Percentiles rank a stretch among this genome's conserved stretches.
phyloP scores from a whole-genome alignment of 2,888 invertebrate genomes.

The Pinctada fucata region DNA sequence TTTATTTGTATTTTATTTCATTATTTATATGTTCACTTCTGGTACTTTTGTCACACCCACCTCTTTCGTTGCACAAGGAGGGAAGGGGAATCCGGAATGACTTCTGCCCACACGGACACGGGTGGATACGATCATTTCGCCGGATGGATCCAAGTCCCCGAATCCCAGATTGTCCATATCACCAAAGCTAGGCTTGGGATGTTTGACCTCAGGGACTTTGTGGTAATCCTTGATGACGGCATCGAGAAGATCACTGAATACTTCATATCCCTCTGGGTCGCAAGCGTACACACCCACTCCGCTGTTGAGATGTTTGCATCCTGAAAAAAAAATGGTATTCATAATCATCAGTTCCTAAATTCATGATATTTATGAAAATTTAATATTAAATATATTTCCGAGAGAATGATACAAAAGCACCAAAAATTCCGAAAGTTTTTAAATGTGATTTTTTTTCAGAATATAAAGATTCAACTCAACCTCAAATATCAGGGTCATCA shows the following conservation, averaged over 20 bases:
- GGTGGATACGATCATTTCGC: constrained; percentile 84
- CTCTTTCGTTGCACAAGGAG: constrained; percentile 86
- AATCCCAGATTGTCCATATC: constrained; percentile 87
- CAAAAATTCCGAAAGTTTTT: neutral
- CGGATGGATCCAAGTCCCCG: constrained; percentile 88
- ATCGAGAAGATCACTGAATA: constrained; percentile 95
- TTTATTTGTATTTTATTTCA: neutral
- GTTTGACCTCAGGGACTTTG: constrained; percentile 48
- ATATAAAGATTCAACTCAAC: no score
- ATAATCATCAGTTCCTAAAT: neutral
- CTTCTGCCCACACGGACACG: constrained; percentile 71
- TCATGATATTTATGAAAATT: neutral
- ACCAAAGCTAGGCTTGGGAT: constrained; percentile 78
- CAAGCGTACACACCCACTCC: constrained; percentile 82
- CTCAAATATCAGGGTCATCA: no score
- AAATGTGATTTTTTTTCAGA: neutral
- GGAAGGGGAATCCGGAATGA: constrained; percentile 68
- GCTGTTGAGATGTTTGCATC: constrained; percentile 51
- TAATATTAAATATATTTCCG: neutral
- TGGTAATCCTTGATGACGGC: constrained; percentile 87
- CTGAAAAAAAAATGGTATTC: neutral
- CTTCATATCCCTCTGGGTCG: constrained; percentile 82
- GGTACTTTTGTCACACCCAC: constrained; percentile 37
- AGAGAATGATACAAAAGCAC: neutral
- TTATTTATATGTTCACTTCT: neutral